Conservation (phyloP, 1,140 invertebrate genomes). For the Rhyacophila brunnea region DNA sequence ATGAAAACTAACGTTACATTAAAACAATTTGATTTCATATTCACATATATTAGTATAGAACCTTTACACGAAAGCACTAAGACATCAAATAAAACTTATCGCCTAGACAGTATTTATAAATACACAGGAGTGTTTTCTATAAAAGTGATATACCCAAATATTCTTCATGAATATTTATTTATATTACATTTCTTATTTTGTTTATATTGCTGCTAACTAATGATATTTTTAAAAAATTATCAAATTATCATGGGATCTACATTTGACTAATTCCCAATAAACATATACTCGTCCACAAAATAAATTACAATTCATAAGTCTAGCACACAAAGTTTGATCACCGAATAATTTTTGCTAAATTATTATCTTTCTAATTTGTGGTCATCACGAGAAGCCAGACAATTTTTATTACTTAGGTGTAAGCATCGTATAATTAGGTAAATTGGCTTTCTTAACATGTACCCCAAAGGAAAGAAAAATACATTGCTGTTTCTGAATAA, state of each 20-base stretch:
- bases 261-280: constrained; percentile 49
- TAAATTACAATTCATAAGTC: constrained; percentile 25
- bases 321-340: constrained; percentile 18
- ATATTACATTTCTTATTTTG: constrained; percentile 32
- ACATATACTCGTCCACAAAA: constrained; percentile 39
- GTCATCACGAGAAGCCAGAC: neutral
- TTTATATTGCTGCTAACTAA: constrained; percentile 40
- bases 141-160: constrained; percentile 51
- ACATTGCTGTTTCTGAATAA: neutral
- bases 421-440: neutral
- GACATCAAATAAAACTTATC: constrained; percentile 57
- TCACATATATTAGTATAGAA: constrained; percentile 58
- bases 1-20: neutral
- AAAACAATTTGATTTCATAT: constrained; percentile 23
- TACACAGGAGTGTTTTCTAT: constrained; percentile 52
- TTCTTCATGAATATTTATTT: constrained; percentile 54
- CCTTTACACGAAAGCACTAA: constrained; percentile 58
- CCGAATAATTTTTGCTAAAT: neutral
- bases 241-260: constrained; percentile 49
- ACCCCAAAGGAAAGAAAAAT: neutral
- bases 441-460: neutral
- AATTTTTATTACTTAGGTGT: neutral
- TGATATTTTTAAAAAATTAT: constrained; percentile 46
- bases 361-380: neutral
- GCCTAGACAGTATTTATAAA: constrained; percentile 54